phyloP scores from a whole-genome alignment of 2,113 vertebrate genomes.

The Sorex fumeus region DNA sequence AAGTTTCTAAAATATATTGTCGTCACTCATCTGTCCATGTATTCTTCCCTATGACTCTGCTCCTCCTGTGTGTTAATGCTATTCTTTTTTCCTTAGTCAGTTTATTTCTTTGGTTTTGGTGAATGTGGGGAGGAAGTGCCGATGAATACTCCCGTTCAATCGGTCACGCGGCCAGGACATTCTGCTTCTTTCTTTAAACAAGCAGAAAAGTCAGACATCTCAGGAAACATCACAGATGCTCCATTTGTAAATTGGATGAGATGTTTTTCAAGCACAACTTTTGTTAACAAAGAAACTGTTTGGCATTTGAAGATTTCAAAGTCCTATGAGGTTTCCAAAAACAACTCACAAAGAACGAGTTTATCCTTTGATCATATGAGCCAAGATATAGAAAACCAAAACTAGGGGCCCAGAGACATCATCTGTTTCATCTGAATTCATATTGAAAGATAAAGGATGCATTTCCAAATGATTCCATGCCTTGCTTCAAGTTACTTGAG shows the following conservation, averaged over 20 bases:
- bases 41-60: not conserved
- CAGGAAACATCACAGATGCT: conserved; percentile 63
- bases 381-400: conserved; percentile 54
- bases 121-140: not conserved
- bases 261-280: conserved; percentile 47
- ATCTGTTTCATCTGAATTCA: conserved; percentile 61
- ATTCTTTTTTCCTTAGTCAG: not conserved
- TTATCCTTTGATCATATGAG: conserved; percentile 74
- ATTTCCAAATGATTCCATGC: conserved; percentile 44
- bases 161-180: not conserved
- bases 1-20: not conserved
- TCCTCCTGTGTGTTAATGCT: not conserved
- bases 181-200: conserved; percentile 60
- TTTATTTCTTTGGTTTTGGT: conserved; percentile 37
- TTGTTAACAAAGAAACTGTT: conserved; percentile 65
- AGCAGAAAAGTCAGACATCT: conserved; percentile 1
- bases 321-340: conserved; percentile 77
- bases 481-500: conserved; percentile 50
- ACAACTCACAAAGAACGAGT: conserved; percentile 66
- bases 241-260: conserved; percentile 57
- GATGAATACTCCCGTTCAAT: conserved; percentile 11
- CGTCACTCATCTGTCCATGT: not conserved
- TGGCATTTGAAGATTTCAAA: conserved; percentile 77
- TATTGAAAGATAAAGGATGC: conserved; percentile 36
- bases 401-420: not conserved